phyloP scores from a whole-genome alignment of 1,140 invertebrate species.

The Metaphire vulgaris region DNA sequence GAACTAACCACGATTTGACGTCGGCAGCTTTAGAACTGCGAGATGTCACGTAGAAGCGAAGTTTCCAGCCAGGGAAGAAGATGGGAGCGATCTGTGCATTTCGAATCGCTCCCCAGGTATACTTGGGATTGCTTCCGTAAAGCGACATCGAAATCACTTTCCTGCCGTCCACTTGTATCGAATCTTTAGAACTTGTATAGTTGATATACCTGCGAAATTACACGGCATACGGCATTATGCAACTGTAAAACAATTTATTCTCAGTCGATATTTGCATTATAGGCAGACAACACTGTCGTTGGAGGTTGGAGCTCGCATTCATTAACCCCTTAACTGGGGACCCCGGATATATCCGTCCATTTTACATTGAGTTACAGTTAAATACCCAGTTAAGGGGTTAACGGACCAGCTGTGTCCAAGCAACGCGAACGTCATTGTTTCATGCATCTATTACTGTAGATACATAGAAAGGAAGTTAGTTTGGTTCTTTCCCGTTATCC shows the following conservation, averaged over 20 bases:
- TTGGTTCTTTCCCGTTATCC: no score
- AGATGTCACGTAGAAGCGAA: constrained; percentile 21
- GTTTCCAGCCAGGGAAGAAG: constrained; percentile 27
- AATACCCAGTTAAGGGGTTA: neutral
- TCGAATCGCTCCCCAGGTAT: constrained; percentile 25
- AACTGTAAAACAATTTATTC: neutral
- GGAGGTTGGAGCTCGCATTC: no score
- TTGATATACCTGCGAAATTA: neutral
- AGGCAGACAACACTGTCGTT: no score
- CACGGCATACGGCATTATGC: neutral
- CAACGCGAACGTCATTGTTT: no score
- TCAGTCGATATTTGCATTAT: neutral
- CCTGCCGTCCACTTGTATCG: neutral
- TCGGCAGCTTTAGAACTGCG: neutral
- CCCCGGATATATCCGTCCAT: neutral
- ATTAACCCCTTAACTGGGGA: no score
- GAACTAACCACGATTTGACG: constrained; percentile 10
- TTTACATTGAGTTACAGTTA: neutral
- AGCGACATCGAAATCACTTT: constrained; percentile 30
- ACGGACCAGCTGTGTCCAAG: no score
- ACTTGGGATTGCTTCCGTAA: constrained; percentile 11
- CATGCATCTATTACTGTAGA: no score
- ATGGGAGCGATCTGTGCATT: constrained; percentile 28
- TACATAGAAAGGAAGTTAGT: no score
- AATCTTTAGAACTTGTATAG: neutral